Evolutionary conservation across 1,140 invertebrate species (phyloP), one percentile per base, ranked within the genome.

Genomic region (Sinonovacula constricta): DNA sequence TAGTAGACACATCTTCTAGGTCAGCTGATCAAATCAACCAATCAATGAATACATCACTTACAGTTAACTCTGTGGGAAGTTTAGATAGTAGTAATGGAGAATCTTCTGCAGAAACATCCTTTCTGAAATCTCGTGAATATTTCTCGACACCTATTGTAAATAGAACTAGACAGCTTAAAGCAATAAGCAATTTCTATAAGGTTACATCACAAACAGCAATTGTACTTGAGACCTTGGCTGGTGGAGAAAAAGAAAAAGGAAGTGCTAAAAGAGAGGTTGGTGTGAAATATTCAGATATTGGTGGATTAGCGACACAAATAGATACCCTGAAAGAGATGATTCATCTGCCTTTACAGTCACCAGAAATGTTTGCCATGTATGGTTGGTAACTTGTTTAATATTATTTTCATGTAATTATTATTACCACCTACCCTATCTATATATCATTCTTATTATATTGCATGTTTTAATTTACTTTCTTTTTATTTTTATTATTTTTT

Each of bases 301-400:
- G 86, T 49, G 87, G 87, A 10, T 66, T 88, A 67, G 62, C 62
- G 36, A 59, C 71, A 30, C 86, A 88, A 66, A 86, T 88, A 4
- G 56, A 71, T n/a, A 15, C 65, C 4, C 54, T 88, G 30, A 79
- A 69, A 60, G 87, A 88, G 53, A 86, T 85, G 72, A 70, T 88
- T 22, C 57, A 85, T 33, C 66, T 85, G 15, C 86, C 85, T 5
- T 49, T 87, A 15, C 54, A 78, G 10, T 65, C 71, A 28, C 81
- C 85, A 51, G 80, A 86, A 45, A 51, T 84, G 14, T 84, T 86
- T 33, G 49, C 56, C 31, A 67, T 79, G 24, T 84, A 79, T 82
- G 84, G 84, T 85, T 75, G 80, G 34, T 36, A 51, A 51, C 39
- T 28, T 26, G 33, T 22, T 49, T 22, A 22, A 30, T 18, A 12